Percentiles rank a stretch among this genome's conserved stretches.
phyloP scores from a whole-genome alignment of 2,113 vertebrate genomes.

The Pygathrix nemaeus region DNA sequence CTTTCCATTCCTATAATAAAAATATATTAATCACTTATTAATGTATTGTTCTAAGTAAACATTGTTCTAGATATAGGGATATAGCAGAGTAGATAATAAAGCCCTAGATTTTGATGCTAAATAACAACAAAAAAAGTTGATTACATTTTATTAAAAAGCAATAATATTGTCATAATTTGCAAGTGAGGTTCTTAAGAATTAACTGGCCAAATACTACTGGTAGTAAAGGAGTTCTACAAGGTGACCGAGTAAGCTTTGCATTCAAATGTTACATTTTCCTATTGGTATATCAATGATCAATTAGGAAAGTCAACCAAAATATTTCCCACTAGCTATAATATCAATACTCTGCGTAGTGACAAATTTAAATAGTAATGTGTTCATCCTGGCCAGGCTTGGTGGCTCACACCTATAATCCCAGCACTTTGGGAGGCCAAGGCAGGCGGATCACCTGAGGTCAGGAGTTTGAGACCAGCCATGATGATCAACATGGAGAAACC shows the following conservation, averaged over 20 bases:
- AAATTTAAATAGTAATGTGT: not conserved
- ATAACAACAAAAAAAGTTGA: not conserved
- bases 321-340: not conserved
- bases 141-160: not conserved
- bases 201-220: not conserved
- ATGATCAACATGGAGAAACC: too few species aligned
- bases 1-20: not conserved
- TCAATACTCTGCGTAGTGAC: too few species aligned
- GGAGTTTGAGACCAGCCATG: too few species aligned
- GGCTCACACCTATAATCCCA: too few species aligned
- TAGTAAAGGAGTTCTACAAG: not conserved
- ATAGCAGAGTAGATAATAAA: not conserved
- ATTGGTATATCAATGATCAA: not conserved
- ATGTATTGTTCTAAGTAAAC: not conserved
- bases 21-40: not conserved
- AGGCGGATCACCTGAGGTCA: too few species aligned
- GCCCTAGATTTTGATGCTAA: not conserved
- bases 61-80: not conserved
- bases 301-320: not conserved
- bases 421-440: too few species aligned
- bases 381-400: not conserved
- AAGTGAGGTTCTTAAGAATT: not conserved
- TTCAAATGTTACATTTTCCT: not conserved
- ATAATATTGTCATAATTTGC: not conserved
- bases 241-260: not conserved